Conservation (phyloP, 2,113 vertebrate genomes). For the Chaetops frenatus region DNA sequence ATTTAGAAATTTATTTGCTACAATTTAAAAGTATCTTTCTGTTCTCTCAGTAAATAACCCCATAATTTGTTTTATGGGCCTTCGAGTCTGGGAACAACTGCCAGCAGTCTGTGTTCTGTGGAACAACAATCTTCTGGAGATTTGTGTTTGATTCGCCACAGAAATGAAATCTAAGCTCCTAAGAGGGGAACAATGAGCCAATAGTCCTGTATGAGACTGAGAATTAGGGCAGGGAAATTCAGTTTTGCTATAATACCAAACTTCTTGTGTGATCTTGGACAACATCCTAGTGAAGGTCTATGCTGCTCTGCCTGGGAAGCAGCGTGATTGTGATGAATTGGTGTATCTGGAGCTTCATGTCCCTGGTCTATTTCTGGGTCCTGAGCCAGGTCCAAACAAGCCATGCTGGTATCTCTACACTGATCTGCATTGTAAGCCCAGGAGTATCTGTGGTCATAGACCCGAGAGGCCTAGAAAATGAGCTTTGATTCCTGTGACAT, state of each 20-base stretch:
- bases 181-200: background rate
- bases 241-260: background rate
- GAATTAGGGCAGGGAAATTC: background rate
- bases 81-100: background rate
- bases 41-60: background rate
- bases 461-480: background rate
- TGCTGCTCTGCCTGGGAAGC: background rate
- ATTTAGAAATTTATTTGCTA: background rate
- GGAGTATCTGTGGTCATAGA: background rate
- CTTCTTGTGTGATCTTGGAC: background rate
- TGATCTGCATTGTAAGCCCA: background rate
- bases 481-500: background rate
- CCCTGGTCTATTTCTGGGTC: background rate
- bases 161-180: slow-evolving; percentile 1
- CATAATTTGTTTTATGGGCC: background rate
- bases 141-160: background rate
- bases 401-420: too few species aligned
- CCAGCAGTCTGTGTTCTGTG: background rate
- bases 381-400: background rate
- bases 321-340: background rate
- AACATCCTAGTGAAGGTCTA: background rate
- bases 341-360: background rate
- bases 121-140: background rate
- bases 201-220: background rate
- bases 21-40: background rate